Conservation (phyloP, 2,888 invertebrate genomes). For the Pandemis heparana region DNA sequence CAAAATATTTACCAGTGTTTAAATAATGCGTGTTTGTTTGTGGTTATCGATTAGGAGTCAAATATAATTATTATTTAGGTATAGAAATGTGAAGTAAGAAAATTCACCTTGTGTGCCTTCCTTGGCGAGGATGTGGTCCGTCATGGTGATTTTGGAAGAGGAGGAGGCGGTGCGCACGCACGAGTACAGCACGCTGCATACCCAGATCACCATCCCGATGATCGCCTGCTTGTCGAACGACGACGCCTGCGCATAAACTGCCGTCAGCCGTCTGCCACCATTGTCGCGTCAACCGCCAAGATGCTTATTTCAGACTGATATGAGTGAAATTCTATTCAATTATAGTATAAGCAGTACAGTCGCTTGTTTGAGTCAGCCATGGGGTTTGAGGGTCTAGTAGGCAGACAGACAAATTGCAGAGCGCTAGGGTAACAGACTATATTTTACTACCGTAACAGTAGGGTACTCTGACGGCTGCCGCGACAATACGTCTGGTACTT, state of each 20-base stretch:
- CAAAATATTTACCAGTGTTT: not conserved
- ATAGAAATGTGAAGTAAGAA: constrained; percentile 43
- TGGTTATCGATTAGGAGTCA: constrained; percentile 2
- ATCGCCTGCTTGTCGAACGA: constrained; percentile 96
- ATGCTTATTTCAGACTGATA: not conserved
- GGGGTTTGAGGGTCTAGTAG: too few relatives aligned
- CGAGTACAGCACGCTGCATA: constrained; percentile 97
- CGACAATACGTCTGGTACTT: too few relatives aligned
- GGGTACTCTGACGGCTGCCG: too few relatives aligned
- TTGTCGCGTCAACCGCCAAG: not conserved
- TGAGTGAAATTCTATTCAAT: not conserved
- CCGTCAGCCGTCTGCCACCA: not conserved
- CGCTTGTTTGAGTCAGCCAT: too few relatives aligned
- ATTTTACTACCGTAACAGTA: too few relatives aligned
- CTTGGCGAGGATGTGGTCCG: constrained; percentile 91
- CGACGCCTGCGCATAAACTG: constrained; percentile 56
- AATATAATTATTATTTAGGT: not conserved
- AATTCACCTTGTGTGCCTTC: constrained; percentile 89
- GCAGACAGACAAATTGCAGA: too few relatives aligned
- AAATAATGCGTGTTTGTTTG: constrained; percentile 3
- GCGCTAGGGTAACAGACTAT: too few relatives aligned
- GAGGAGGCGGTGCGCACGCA: constrained; percentile 97
- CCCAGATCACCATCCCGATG: constrained; percentile 97
- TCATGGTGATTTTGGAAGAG: constrained; percentile 96
- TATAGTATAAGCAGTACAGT: too few relatives aligned